phyloP scores from a whole-genome alignment of 2,113 vertebrate species.

The Turnix velox region DNA sequence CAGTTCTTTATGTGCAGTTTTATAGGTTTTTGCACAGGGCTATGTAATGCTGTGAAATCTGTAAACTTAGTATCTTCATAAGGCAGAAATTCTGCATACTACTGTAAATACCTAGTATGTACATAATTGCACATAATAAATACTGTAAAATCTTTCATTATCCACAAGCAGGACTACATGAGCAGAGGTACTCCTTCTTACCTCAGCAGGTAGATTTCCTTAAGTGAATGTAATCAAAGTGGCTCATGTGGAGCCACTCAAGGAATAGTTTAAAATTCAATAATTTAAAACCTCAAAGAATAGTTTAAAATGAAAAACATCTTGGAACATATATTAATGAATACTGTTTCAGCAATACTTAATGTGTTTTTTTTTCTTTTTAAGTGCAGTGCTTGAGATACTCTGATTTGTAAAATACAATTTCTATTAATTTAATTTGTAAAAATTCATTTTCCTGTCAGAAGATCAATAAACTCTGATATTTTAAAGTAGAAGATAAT shows the following conservation, averaged over 20 bases:
- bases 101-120: neutral
- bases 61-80: neutral
- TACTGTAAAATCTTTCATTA: neutral
- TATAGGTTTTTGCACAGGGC: neutral
- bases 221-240: neutral
- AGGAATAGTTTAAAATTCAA: neutral
- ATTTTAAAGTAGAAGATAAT: neutral
- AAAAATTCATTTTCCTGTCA: neutral
- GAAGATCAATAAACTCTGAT: neutral
- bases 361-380: neutral
- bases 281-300: neutral
- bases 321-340: neutral
- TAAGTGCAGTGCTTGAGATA: neutral
- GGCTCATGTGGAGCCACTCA: neutral
- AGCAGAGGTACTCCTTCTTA: neutral
- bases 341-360: neutral
- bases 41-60: neutral
- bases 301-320: neutral
- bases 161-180: neutral
- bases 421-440: neutral
- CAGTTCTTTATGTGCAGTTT: neutral
- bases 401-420: neutral
- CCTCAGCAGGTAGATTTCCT: neutral
- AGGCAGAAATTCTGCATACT: neutral
- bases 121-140: neutral